Percentiles rank a stretch among this genome's conserved stretches.
Evolutionary conservation across 2,797 vertebrate species (phyloP).

Genomic region (Decapterus maruadsi): DNA sequence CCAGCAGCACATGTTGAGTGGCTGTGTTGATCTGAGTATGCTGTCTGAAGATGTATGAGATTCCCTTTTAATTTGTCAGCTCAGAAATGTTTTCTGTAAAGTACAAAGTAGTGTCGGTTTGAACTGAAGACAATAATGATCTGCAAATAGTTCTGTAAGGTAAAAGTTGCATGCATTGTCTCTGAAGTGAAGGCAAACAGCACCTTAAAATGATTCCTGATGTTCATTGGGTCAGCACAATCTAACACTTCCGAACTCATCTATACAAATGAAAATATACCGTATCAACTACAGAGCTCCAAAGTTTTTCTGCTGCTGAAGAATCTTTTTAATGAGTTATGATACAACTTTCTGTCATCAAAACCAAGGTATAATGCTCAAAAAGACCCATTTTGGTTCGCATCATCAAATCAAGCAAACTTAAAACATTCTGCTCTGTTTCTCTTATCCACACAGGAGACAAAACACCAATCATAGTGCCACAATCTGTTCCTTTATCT

Average conservation of each 20-base stretch:
- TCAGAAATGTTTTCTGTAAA: conserved; percentile 8
- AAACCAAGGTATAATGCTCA: conserved; percentile 15
- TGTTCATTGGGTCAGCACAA: background rate
- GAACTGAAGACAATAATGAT: background rate
- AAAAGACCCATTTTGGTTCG: background rate
- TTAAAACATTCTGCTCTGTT: background rate
- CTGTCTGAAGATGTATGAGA: conserved; percentile 2
- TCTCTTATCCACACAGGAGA: conserved; percentile 1
- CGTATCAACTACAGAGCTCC: background rate
- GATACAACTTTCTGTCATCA: background rate
- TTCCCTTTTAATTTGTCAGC: conserved; percentile 2
- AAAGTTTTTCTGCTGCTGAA: background rate
- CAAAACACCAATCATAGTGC: conserved; percentile 41
- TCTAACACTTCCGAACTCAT: background rate
- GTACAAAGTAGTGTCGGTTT: background rate
- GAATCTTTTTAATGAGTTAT: background rate
- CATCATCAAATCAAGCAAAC: conserved; percentile 20
- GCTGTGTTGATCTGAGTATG: conserved; percentile 41
- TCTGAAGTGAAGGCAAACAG: background rate
- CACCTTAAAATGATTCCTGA: background rate
- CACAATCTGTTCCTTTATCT: conserved; percentile 33
- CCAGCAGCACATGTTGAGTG: conserved; percentile 46
- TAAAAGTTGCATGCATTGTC: no score
- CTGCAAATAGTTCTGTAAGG: background rate
- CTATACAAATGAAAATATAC: background rate